phyloP scores from a whole-genome alignment of 2,113 vertebrate genomes.

The Planiliza haematocheilus region DNA sequence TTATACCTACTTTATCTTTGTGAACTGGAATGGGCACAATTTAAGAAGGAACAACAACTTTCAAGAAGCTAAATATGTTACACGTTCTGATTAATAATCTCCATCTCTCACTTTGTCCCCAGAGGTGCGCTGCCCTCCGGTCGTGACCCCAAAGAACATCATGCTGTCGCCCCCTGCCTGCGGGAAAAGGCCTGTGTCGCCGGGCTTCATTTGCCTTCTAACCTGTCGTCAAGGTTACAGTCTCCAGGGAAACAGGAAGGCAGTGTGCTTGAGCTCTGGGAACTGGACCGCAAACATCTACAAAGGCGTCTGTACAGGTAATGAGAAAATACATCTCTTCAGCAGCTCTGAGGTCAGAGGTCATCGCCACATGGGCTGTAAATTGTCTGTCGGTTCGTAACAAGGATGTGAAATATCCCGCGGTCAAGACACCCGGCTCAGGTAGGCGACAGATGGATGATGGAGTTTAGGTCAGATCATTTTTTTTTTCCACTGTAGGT shows the following conservation, averaged over 20 bases:
- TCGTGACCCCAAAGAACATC: conserved; percentile 84
- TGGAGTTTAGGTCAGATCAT: background rate
- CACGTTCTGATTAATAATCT: conserved; percentile 24
- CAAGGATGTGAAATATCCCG: conserved; percentile 10
- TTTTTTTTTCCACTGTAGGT: background rate
- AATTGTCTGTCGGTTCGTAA: conserved; percentile 1
- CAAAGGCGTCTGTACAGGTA: conserved; percentile 91
- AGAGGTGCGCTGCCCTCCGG: conserved; percentile 89
- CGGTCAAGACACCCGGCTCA: conserved; percentile 8
- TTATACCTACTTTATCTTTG: background rate
- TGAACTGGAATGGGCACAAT: background rate
- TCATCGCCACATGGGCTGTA: conserved; percentile 12
- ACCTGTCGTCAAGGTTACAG: conserved; percentile 89
- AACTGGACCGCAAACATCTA: conserved; percentile 89
- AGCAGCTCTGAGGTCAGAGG: background rate
- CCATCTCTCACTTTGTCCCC: conserved; percentile 27
- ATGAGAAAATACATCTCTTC: conserved; percentile 1
- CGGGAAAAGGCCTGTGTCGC: conserved; percentile 81
- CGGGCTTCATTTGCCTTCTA: conserved; percentile 86
- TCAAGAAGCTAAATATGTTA: background rate
- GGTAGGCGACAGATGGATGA: background rate
- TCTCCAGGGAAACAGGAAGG: conserved; percentile 86
- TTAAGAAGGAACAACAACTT: background rate
- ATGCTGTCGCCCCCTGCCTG: conserved; percentile 86
- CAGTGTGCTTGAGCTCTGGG: conserved; percentile 88